These are phyloP conservation scores for Malacoctenus gilli DNA, from an alignment of 2,797 vertebrate species.

Conservation along the genomic window DNA sequence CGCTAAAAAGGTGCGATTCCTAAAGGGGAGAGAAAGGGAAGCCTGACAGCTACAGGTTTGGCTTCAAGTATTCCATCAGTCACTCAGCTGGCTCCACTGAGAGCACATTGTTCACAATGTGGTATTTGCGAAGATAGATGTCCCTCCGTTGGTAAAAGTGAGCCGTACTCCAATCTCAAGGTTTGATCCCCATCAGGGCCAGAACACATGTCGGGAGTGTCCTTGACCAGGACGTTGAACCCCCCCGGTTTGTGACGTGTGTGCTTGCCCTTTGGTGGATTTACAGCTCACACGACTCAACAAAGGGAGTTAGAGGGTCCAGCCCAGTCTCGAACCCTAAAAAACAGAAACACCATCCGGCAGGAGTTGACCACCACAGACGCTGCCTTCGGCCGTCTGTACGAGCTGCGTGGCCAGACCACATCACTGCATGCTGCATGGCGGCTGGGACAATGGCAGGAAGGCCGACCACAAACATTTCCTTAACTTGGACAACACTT, in stretches of 20 bases:
- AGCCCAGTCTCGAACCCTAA: conserved; percentile 29
- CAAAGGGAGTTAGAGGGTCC: conserved; percentile 43
- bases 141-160: too few relatives aligned
- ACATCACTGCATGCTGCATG: conserved; percentile 44
- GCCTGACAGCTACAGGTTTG: neutral
- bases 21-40: too few relatives aligned
- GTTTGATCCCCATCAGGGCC: too few relatives aligned
- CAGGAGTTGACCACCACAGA: conserved; percentile 53
- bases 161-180: too few relatives aligned
- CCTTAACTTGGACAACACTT: conserved; percentile 36
- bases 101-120: too few relatives aligned
- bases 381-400: conserved; percentile 50
- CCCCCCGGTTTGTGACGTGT: too few relatives aligned
- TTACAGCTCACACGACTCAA: conserved; percentile 47
- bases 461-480: conserved; percentile 54
- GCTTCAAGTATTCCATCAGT: neutral
- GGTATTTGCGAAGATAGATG: too few relatives aligned
- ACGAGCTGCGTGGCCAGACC: conserved; percentile 46
- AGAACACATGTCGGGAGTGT: too few relatives aligned
- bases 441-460: conserved; percentile 60
- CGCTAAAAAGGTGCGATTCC: too few relatives aligned
- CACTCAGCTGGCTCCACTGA: too few relatives aligned
- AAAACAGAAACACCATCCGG: conserved; percentile 39
- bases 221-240: neutral
- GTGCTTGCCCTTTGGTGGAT: conserved; percentile 25